Percentiles rank a stretch among this genome's conserved stretches.
Evolutionary conservation across 2,797 vertebrate genomes (phyloP).

Genomic region (Cryptoblepharus egeriae): DNA sequence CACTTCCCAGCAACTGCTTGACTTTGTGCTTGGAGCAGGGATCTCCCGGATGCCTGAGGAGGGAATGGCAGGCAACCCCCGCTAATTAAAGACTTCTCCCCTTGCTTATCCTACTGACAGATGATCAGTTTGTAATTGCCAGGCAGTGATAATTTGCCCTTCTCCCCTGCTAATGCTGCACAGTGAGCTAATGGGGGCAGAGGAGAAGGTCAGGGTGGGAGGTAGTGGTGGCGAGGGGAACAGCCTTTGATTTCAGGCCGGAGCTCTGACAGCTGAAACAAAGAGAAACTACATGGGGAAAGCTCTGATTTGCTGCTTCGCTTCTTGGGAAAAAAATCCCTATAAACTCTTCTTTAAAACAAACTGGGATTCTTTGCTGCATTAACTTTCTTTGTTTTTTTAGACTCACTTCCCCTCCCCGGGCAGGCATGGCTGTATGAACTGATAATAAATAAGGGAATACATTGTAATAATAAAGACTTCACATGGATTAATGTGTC

Average conservation of each 20-base stretch:
- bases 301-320: background rate
- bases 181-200: conserved; percentile 63
- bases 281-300: background rate
- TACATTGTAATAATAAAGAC: background rate
- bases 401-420: background rate
- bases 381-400: accelerated
- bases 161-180: conserved; percentile 38
- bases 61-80: conserved; percentile 22
- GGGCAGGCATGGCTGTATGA: background rate
- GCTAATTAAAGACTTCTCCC: conserved; percentile 60
- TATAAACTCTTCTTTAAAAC: background rate
- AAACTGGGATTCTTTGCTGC: background rate
- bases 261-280: background rate
- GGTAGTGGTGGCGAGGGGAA: background rate
- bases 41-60: background rate
- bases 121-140: conserved; percentile 57
- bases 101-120: conserved; percentile 43
- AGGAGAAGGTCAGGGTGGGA: conserved; percentile 22
- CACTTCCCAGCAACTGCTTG: conserved; percentile 17
- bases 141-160: conserved; percentile 39
- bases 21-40: conserved; percentile 47
- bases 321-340: background rate
- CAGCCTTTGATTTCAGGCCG: conserved; percentile 17
- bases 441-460: background rate
- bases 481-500: background rate